Evolutionary conservation across 2,888 invertebrate species (phyloP), one percentile per base, ranked within the genome.

Genomic region (Polylopha cassiicola): DNA sequence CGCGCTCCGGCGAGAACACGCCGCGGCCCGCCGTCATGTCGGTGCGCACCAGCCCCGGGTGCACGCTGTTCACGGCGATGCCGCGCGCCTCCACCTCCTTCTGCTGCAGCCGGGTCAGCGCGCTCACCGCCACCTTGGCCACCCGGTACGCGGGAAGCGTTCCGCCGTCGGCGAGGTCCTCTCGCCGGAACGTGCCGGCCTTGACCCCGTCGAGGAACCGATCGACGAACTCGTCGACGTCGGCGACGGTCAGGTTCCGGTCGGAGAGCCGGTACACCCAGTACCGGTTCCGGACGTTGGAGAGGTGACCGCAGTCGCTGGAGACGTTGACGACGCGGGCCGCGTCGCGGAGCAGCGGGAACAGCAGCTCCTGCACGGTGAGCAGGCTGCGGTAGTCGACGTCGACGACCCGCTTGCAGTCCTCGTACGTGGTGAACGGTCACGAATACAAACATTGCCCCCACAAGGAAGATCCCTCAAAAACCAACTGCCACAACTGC

Each of bases 241-340:
- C 76, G 0, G 55, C 44, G 6, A 68, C 55, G 0, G 58, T 65
- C 7, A 81, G 34, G 32, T 70, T 52, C 34, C 65, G 61, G 1
- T 58, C 65, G 0, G 73, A 67, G 1, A 84, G 50, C 20, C 50
- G 65, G 7, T 69, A 54, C 4, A 73, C 58, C 74, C 80, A 78
- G 27, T 67, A 51, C 29, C 62, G 51, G 65, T 88, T 87, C 10
- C 87, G 87, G 10, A 92, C 75, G 24, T 80, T 78, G 0, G 82
- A 79, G 3, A 92, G 71, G 52, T 89, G 89, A 0, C 92, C 92
- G 28, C 84, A 84, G 34, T 88, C 86, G 58, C 93, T 92, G 0
- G 92, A 92, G 0, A 94, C 70, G 61, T 93, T 92, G 0, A 93
- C 88, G n/a, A 94, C 91, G 23, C 91, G 86, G 0, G 91, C 92